These are phyloP conservation scores for Agrochola lota DNA, from an alignment of 2,888 invertebrate species.

Conservation along the genomic window DNA sequence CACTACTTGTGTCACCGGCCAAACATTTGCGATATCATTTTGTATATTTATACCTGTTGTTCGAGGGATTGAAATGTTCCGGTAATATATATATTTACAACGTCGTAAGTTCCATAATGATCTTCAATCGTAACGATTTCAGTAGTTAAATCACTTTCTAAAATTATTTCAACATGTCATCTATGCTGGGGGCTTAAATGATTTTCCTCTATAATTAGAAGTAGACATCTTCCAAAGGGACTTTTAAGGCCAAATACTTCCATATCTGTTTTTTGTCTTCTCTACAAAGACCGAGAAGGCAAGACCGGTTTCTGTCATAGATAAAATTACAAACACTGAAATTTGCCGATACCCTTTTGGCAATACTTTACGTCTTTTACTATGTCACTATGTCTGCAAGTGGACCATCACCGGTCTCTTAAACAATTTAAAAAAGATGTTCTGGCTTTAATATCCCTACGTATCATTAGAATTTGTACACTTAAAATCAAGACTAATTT, in stretches of 20 bases:
- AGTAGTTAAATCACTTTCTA: background rate
- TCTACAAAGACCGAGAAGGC: accelerated
- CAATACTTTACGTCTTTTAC: background rate
- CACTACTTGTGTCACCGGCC: slow-evolving; percentile 44
- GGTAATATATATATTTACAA: slow-evolving; percentile 21
- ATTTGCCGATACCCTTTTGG: background rate
- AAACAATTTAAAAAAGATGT: background rate
- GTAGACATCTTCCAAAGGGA: background rate
- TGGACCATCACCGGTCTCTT: background rate
- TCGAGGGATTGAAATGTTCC: slow-evolving; percentile 36
- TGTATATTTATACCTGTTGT: slow-evolving; percentile 58
- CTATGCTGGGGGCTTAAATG: background rate
- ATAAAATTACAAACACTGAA: background rate
- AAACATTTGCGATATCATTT: slow-evolving; percentile 44
- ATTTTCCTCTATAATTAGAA: background rate
- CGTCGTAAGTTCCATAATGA: background rate
- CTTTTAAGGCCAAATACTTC: background rate
- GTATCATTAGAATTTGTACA: slow-evolving; percentile 1
- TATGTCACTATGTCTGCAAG: background rate
- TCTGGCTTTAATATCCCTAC: background rate
- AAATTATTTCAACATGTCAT: slow-evolving; percentile 13
- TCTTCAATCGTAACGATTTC: background rate
- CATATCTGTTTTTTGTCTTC: background rate
- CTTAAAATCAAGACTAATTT: slow-evolving; percentile 45
- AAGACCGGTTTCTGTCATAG: background rate